phyloP scores from a whole-genome alignment of 1,140 invertebrate genomes.

The Lordiphosa stackelbergi region DNA sequence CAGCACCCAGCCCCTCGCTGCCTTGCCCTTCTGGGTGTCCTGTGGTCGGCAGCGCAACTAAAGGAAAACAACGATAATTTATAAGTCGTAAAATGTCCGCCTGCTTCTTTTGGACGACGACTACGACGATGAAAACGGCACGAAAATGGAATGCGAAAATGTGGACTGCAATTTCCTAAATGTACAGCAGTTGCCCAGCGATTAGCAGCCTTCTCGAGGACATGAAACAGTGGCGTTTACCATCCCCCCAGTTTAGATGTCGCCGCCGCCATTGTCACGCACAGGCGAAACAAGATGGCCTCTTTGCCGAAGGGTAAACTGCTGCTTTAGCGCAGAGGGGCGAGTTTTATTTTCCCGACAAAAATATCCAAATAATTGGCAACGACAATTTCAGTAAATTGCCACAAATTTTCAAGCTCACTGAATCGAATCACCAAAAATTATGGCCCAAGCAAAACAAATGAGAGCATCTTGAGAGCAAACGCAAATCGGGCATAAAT shows the following conservation, averaged over 20 bases:
- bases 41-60: slow-evolving; percentile 46
- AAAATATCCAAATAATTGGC: slow-evolving; percentile 55
- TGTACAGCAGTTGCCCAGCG: slow-evolving; percentile 59
- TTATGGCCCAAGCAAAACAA: slow-evolving; percentile 34
- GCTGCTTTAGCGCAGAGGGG: neutral
- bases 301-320: slow-evolving; percentile 8
- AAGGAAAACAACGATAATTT: slow-evolving; percentile 72
- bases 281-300: slow-evolving; percentile 46
- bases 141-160: slow-evolving; percentile 59
- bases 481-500: too few species aligned
- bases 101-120: slow-evolving; percentile 17
- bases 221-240: slow-evolving; percentile 42
- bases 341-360: slow-evolving; percentile 35
- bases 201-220: slow-evolving; percentile 49
- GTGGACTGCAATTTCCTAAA: slow-evolving; percentile 65
- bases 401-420: slow-evolving; percentile 67
- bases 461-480: slow-evolving; percentile 17
- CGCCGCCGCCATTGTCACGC: slow-evolving; percentile 7
- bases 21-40: slow-evolving; percentile 61
- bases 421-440: slow-evolving; percentile 58
- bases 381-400: slow-evolving; percentile 57
- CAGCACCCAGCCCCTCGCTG: slow-evolving; percentile 28
- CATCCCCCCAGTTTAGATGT: neutral
- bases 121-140: slow-evolving; percentile 38
- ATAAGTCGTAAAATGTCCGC: slow-evolving; percentile 68